These are phyloP conservation scores for Coendou prehensilis DNA, from an alignment of 2,797 vertebrate species.

Conservation along the genomic window DNA sequence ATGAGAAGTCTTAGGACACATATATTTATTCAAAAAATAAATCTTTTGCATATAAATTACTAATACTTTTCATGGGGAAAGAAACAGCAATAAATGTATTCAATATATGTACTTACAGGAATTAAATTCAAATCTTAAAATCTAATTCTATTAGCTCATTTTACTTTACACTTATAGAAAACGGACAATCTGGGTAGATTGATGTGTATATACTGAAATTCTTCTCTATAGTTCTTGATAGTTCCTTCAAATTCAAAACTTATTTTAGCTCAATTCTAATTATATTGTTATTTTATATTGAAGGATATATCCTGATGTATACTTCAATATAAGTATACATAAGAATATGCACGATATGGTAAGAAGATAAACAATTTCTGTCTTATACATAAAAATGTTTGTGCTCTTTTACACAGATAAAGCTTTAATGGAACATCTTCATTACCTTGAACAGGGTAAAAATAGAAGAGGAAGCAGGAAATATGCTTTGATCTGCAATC, in stretches of 20 bases:
- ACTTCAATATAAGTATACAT: not conserved
- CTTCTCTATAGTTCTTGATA: not conserved
- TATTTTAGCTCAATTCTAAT: slow-evolving; percentile 59
- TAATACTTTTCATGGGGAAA: slow-evolving; percentile 62
- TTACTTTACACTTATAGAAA: slow-evolving; percentile 5
- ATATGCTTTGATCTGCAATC: not conserved
- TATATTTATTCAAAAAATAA: slow-evolving; percentile 64
- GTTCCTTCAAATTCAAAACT: slow-evolving; percentile 44
- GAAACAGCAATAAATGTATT: slow-evolving; percentile 55
- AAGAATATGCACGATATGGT: not conserved
- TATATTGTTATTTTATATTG: slow-evolving; percentile 32
- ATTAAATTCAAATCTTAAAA: slow-evolving; percentile 65
- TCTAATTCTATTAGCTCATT: slow-evolving; percentile 45
- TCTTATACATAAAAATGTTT: slow-evolving; percentile 33
- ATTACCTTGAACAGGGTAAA: slow-evolving; percentile 2
- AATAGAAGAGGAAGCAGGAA: not conserved
- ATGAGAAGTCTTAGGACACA: slow-evolving; percentile 53
- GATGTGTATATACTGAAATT: not conserved
- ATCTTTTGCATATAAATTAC: slow-evolving; percentile 68
- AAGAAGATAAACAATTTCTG: not conserved
- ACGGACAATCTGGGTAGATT: slow-evolving; percentile 23
- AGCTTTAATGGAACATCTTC: slow-evolving; percentile 31
- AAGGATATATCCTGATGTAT: not conserved
- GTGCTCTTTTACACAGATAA: slow-evolving; percentile 48
- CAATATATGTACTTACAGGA: slow-evolving; percentile 41